A percentile compares a stretch with the other conserved stretches of the same genome.
These are phyloP conservation scores for Stercorarius parasiticus DNA, from an alignment of 2,113 vertebrate genomes.

Conservation along the genomic window DNA sequence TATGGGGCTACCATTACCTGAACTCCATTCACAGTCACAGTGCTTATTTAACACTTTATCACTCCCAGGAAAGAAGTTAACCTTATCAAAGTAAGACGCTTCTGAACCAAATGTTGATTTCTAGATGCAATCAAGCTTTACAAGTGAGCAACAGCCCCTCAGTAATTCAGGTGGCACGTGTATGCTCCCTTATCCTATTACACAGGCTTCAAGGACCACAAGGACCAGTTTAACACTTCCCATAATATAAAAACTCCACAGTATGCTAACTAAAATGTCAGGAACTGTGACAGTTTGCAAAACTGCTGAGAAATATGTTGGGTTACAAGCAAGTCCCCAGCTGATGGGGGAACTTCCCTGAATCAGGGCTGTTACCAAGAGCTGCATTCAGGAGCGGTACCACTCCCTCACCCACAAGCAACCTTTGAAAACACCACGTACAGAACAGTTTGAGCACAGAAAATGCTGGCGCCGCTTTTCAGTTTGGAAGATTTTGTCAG, in stretches of 20 bases:
- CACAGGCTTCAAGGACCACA: constrained; percentile 3
- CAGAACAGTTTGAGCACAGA: background rate
- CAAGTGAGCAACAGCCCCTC: constrained; percentile 47
- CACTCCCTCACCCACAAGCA: background rate
- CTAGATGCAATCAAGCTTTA: constrained; percentile 62
- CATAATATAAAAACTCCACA: background rate
- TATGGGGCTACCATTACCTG: constrained; percentile 57
- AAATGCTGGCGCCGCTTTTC: background rate
- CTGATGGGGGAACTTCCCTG: background rate
- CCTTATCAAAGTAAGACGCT: constrained; percentile 56
- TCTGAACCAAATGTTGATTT: constrained; percentile 62
- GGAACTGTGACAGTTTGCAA: background rate
- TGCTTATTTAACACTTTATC: constrained; percentile 63
- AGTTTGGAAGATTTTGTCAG: background rate
- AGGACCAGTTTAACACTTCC: constrained; percentile 25
- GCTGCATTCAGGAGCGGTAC: background rate
- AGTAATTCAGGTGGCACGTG: constrained; percentile 10
- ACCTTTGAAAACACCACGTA: background rate
- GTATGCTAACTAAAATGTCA: background rate
- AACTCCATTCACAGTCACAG: constrained; percentile 48
- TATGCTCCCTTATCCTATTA: constrained; percentile 33
- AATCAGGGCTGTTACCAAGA: background rate
- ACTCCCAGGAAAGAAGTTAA: constrained; percentile 65
- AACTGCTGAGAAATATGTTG: background rate
- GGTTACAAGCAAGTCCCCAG: background rate